Percentiles rank a stretch among this genome's conserved stretches.
phyloP scores from a whole-genome alignment of 2,113 vertebrate species.

The Micromys minutus region DNA sequence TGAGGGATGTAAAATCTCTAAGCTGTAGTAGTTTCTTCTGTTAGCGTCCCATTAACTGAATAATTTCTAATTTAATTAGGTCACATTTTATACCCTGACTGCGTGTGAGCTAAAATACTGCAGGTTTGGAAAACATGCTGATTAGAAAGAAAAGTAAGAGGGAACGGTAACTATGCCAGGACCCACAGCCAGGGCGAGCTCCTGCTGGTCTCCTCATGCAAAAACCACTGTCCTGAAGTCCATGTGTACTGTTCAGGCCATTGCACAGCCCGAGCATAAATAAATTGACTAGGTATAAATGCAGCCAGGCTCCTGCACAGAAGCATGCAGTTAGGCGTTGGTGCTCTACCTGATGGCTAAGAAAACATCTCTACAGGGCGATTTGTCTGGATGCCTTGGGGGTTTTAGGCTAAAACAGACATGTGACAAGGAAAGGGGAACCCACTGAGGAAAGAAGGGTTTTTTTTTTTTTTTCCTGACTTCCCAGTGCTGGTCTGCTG shows the following conservation, averaged over 20 bases:
- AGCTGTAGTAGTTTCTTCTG: slow-evolving; percentile 29
- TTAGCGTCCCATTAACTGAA: slow-evolving; percentile 50
- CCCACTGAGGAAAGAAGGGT: not conserved
- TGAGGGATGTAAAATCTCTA: slow-evolving; percentile 1
- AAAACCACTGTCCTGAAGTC: too few relatives aligned
- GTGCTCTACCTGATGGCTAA: not conserved
- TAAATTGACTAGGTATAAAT: not conserved
- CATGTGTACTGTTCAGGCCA: not conserved
- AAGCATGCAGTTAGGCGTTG: not conserved
- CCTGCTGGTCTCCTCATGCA: not conserved
- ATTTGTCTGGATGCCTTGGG: not conserved
- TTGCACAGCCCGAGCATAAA: not conserved
- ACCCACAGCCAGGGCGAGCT: accelerated
- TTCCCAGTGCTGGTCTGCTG: not conserved
- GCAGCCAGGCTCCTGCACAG: not conserved
- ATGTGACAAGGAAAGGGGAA: not conserved
- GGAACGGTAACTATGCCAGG: not conserved
- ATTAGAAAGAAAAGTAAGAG: not conserved
- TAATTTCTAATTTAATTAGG: slow-evolving; percentile 67
- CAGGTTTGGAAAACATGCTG: not conserved
- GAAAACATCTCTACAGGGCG: not conserved
- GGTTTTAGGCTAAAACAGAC: not conserved
- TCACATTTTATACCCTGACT: slow-evolving; percentile 20
- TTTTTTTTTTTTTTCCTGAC: too few relatives aligned
- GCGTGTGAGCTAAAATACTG: slow-evolving; percentile 30